phyloP scores from a whole-genome alignment of 1,140 invertebrate species.

The Papilio aristodemus region DNA sequence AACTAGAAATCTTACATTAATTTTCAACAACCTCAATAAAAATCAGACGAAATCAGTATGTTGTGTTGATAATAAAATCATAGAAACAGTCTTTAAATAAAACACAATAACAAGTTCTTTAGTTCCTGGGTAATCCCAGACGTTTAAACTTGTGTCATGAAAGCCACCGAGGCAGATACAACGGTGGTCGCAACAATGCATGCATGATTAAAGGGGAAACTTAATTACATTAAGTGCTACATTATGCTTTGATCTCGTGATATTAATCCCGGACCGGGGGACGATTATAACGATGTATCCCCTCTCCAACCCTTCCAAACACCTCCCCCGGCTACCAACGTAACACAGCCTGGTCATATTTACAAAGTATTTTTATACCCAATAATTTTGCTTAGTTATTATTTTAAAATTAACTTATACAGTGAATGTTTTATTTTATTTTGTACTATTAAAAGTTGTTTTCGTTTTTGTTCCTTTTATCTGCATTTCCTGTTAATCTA shows the following conservation, averaged over 20 bases:
- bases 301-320: background rate
- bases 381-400: too few species aligned
- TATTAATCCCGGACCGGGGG: slow-evolving; percentile 30
- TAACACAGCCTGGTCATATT: background rate
- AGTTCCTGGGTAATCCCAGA: background rate
- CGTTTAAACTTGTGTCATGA: slow-evolving; percentile 10
- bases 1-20: too few species aligned
- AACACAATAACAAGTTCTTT: background rate
- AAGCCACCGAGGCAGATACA: slow-evolving; percentile 6
- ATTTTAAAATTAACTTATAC: too few species aligned
- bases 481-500: background rate
- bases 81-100: too few species aligned
- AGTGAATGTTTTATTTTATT: too few species aligned
- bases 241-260: slow-evolving; percentile 35
- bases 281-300: slow-evolving; percentile 24
- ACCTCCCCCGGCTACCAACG: background rate
- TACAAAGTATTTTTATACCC: background rate
- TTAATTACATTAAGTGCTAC: slow-evolving; percentile 32
- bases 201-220: slow-evolving; percentile 33
- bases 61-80: too few species aligned
- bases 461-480: background rate
- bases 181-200: slow-evolving; percentile 18
- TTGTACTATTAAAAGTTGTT: too few species aligned
- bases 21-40: too few species aligned
- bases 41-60: too few species aligned